Evolutionary conservation across 2,888 invertebrate genomes (phyloP), one percentile per base, ranked within the genome.

Genomic region (Timema podura): DNA sequence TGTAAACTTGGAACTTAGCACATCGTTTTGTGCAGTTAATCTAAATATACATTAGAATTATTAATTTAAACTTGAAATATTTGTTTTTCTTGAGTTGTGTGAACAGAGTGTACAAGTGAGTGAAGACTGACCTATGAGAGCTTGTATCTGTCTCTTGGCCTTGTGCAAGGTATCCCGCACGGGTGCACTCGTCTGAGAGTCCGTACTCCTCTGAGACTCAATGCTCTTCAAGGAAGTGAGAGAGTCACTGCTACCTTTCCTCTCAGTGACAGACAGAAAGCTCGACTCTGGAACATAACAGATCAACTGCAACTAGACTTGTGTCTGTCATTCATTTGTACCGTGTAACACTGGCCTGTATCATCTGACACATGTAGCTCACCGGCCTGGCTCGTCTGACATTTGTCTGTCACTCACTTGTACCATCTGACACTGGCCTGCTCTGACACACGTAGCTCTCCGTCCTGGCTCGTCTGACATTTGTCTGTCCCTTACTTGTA

Each of bases 201-300:
- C 70, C 57, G 61, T 68, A 45, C 68, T 68, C 30, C 69, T 44
- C 64, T 70, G 70, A 59, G 71, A 71, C 54, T 74, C 74, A 9
- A 70, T 51, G 73, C 82, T 83, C 68, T 80, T 79, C 66, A 80
- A 76, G 16, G 85, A 85, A 8, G 82, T 82, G 64, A 86, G 77
- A 54, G 85, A 85, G 74, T 86, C 86, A 61, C 83, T 81, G 72
- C 86, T 86, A 48, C 84, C 85, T 76, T 86, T 86, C 48, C 85
- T 79, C 68, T 83, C 30, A 30, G 30, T 30, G 30, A 30, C 30
- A 30, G 30, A 30, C 30, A 30, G 30, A 30, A 30, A 30, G 30
- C 30, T 30, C 30, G 30, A 30, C 30, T 30, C 30, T 30, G 30
- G 30, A 30, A 30, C 30, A 30, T 3, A 30, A 30, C 30, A 30